These are phyloP conservation scores for Lasioglossum oenotherae DNA, from an alignment of 2,888 invertebrate species.

Conservation along the genomic window DNA sequence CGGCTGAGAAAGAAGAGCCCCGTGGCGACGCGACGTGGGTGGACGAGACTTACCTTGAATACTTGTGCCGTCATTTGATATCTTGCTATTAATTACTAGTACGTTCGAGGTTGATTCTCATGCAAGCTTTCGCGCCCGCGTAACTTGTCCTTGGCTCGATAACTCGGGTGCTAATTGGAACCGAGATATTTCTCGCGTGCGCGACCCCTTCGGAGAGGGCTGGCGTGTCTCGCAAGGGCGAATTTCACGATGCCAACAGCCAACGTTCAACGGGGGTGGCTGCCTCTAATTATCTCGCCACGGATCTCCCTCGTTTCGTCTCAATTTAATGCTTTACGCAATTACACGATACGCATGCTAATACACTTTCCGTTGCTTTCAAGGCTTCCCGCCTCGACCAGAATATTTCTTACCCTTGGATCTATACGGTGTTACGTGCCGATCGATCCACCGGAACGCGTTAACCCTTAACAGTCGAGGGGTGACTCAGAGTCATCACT, in stretches of 20 bases:
- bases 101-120: slow-evolving; percentile 4
- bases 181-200: slow-evolving; percentile 48
- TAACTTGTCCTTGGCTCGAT: slow-evolving; percentile 52
- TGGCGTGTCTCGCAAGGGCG: slow-evolving; percentile 29
- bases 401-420: background rate
- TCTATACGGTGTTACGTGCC: background rate
- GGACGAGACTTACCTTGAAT: slow-evolving; percentile 2
- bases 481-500: no score
- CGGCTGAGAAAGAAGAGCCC: background rate
- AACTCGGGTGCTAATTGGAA: slow-evolving; percentile 42
- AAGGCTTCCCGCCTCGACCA: slow-evolving; percentile 13
- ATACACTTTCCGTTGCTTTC: slow-evolving; percentile 29
- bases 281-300: slow-evolving; percentile 46
- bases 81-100: slow-evolving; percentile 16
- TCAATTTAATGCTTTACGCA: slow-evolving; percentile 44
- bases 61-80: slow-evolving; percentile 17
- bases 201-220: background rate
- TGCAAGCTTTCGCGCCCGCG: slow-evolving; percentile 10
- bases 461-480: background rate
- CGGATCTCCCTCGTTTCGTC: slow-evolving; percentile 42
- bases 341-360: slow-evolving; percentile 51
- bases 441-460: background rate
- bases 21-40: no score
- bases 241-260: slow-evolving; percentile 29
- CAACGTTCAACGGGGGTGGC: background rate